Base-by-base conservation (phyloP, 1,140 invertebrate species). In the Papilio dardanus region DNA sequence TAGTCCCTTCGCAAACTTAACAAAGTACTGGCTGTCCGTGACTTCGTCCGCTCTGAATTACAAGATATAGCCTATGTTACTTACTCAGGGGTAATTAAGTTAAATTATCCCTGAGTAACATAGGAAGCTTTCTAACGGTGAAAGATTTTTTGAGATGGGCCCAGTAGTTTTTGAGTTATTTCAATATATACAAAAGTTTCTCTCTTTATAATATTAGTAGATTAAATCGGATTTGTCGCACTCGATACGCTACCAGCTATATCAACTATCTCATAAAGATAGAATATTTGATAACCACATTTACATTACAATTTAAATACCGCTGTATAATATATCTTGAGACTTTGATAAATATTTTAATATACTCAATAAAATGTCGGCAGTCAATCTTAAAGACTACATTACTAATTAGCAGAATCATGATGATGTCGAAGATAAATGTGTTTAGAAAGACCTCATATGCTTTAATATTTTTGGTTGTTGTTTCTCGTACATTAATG, bases 241-340 rank as follows among this genome's bases (percentile, higher is more conserved):
- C 21, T 14, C 10, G 54, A 58, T 58, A 58, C 54, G 54, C 54
- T 28, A 58, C 54, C 54, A 28, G n/a, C 54, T 28, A 28, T 28
- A 28, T 58, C 54, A 58, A 24, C 24, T 58, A 3, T 14, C 21
- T 28, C 4, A 7, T 54, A 28, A 58, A 58, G 54, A 58, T 58
- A 58, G 21, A 28, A 58, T n/a, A 50, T 28, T 58, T 58, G 54
- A 58, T 58, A 58, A 58, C 16, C 54, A 58, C 24, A 58, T 58
- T 58, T 12, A 10, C 10, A 28, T 24, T 24, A 58, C 54, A 28
- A 58, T 58, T 58, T 58, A 58, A 28, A 58, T 54, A 14, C 54
- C 54, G 54, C 54, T 28, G 12, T 58, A 14, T 28, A 28, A 28
- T 28, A 28, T 58, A 58, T 58, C 54, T 24, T 58, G 24, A 28